Evolutionary conservation across 2,797 vertebrate species (phyloP), one percentile per base, ranked within the genome.

Genomic region (Pseudochaenichthys georgianus): DNA sequence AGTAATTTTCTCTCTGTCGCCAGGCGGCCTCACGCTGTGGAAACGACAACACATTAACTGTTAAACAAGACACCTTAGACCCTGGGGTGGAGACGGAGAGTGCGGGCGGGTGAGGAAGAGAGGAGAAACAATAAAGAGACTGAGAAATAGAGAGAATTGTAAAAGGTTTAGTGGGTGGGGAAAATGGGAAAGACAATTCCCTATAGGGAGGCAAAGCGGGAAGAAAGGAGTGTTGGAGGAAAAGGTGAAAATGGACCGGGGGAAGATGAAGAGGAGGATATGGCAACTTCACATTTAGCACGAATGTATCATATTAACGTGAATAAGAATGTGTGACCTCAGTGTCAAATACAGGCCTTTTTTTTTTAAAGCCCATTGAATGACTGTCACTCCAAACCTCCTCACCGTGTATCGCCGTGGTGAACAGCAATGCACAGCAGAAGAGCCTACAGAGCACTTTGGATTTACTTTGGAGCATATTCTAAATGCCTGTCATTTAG

Each of bases 31-130:
- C 87, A 83, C 68, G 72, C 89, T 89, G 90, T 67, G 86, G 83
- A 80, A 86, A 89, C 45, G 84, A 92, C 91, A 92, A 88, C 88
- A 90, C 89, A 87, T 87, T 93, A 92, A 89, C 87, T 89, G 90
- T 92, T 92, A 89, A 92, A 92, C 92, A 92, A 92, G 87, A 89
- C 89, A 90, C 90, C 88, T 90, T 86, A 79, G 88, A 90, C 89
- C 89, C 70, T 70, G 1, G 74, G 88, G 77, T 77, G 79, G 70
- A 77, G 75, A 55, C 60, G 7, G 61, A 77, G 69, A 61, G 81
- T 45, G 65, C 46, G 53, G 60, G 76, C 1, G 53, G 67, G 61
- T 28, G 75, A 71, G 78, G 52, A 62, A 19, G 66, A 54, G 48
- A 64, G 64, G 67, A 75, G 67, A 71, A 85, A 83, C 64, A 84